These are phyloP conservation scores for Halictus ligatus DNA, from an alignment of 2,888 invertebrate genomes.

Conservation along the genomic window DNA sequence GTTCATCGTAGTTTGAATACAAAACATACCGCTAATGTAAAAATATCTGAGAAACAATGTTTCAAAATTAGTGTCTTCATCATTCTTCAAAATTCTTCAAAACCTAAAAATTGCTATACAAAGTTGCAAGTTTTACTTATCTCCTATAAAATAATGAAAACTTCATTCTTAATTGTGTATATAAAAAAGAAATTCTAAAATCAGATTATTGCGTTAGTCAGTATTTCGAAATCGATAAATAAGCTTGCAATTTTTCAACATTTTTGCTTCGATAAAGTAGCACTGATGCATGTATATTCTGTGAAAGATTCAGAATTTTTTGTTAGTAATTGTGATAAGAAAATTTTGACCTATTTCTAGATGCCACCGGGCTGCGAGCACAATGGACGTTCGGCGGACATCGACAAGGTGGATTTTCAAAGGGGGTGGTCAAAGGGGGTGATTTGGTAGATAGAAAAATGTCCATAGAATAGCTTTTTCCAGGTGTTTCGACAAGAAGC, in stretches of 20 bases:
- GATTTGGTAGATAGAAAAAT: constrained; percentile 9
- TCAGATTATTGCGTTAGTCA: too few species aligned
- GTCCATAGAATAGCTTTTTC: constrained; percentile 19
- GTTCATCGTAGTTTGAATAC: not conserved
- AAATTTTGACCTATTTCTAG: not conserved
- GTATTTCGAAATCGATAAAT: not conserved
- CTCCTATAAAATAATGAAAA: too few species aligned
- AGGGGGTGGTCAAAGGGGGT: not conserved
- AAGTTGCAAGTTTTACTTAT: not conserved
- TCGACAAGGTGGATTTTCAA: not conserved
- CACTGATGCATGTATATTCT: not conserved
- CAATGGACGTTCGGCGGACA: not conserved
- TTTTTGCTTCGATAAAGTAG: not conserved
- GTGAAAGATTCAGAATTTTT: not conserved
- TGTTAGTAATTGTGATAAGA: not conserved
- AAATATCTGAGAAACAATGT: not conserved
- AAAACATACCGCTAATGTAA: not conserved
- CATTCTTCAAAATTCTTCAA: not conserved
- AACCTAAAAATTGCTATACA: too few species aligned
- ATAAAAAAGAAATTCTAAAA: too few species aligned
- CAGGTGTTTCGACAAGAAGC: constrained; percentile 40
- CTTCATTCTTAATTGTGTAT: too few species aligned
- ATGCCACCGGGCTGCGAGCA: not conserved
- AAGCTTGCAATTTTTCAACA: not conserved
- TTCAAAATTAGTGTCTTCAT: not conserved